Conservation (phyloP, 1,140 invertebrate genomes). For the Euura saliciscinereae region DNA sequence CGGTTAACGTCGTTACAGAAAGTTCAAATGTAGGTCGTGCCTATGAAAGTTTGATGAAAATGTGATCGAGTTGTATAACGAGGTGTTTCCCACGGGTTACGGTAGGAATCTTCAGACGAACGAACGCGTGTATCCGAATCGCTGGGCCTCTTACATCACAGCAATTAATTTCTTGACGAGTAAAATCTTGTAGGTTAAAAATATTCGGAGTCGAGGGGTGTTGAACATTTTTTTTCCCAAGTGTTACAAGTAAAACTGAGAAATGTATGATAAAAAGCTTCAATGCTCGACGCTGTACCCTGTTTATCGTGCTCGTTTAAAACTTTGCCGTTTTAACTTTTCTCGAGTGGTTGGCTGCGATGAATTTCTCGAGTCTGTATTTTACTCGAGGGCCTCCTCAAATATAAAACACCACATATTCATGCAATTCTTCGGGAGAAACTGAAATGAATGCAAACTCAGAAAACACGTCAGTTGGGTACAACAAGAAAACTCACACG, state of each 20-base stretch:
- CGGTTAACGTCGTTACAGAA: no score
- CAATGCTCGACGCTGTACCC: not conserved
- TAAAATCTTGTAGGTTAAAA: no score
- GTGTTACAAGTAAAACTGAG: not conserved
- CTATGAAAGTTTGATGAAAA: no score
- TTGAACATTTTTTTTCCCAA: no score
- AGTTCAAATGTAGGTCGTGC: no score
- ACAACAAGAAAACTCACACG: not conserved
- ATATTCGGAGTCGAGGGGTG: no score
- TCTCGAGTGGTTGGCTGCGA: not conserved
- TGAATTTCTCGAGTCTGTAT: not conserved
- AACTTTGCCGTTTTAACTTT: conserved; percentile 4
- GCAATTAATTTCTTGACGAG: no score
- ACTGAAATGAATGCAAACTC: not conserved
- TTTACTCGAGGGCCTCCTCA: not conserved
- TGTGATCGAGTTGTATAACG: no score
- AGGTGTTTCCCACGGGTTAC: no score
- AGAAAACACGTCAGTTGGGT: not conserved
- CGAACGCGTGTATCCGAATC: no score
- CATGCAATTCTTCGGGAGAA: not conserved
- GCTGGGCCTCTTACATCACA: no score
- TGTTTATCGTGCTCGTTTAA: conserved; percentile 4
- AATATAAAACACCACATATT: not conserved
- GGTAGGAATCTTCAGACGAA: no score
- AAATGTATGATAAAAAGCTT: not conserved